These are phyloP conservation scores for Phalacrocorax brasilianus DNA, from an alignment of 2,113 vertebrate genomes.

Conservation along the genomic window DNA sequence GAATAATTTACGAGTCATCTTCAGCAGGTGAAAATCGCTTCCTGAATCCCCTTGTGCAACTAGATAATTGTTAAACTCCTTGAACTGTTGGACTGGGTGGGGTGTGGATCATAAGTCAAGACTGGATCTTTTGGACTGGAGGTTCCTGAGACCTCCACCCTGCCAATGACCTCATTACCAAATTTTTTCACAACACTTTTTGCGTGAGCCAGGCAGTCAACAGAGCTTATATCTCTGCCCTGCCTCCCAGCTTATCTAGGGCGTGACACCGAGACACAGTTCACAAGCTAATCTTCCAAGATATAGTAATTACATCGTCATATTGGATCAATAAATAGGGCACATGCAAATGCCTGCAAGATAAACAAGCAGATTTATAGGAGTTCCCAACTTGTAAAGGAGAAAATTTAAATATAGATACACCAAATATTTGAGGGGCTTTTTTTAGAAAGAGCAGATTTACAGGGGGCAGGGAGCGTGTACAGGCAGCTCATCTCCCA, in stretches of 20 bases:
- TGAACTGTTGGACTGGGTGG: not conserved
- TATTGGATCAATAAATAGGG: not conserved
- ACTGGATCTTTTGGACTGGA: not conserved
- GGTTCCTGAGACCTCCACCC: not conserved
- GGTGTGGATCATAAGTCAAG: not conserved
- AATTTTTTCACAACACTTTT: not conserved
- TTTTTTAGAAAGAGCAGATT: not conserved
- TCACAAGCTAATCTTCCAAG: not conserved
- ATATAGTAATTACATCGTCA: not conserved
- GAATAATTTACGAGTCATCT: not conserved
- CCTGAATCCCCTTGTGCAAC: not conserved
- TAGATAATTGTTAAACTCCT: not conserved
- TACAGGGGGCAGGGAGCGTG: accelerated
- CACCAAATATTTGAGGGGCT: not conserved
- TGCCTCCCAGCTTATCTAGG: not conserved
- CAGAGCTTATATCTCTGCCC: not conserved
- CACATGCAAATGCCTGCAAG: not conserved
- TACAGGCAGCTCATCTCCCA: accelerated
- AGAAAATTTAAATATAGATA: accelerated
- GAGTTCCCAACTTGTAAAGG: not conserved
- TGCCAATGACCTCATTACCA: not conserved
- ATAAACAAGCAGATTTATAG: not conserved
- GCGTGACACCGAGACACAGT: not conserved
- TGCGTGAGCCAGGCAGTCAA: not conserved
- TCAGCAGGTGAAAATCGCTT: not conserved